Evolutionary conservation across 2,113 vertebrate genomes (phyloP), one percentile per base, ranked within the genome.

Genomic region (Chaenogobius annularis): DNA sequence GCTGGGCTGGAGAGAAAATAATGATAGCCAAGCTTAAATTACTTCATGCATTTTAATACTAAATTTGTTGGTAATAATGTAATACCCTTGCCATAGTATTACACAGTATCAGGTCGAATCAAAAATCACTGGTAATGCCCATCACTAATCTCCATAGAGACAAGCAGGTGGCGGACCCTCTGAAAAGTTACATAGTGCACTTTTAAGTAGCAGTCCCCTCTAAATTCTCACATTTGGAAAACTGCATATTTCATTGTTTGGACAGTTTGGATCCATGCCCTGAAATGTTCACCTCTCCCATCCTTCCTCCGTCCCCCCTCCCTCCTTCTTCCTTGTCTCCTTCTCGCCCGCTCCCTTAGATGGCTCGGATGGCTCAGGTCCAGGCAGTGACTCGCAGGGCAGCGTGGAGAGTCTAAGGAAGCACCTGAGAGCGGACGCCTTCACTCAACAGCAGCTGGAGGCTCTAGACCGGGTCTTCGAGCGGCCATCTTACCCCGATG

Each of bases 401-500:
- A 98, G 96, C 31, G 97, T 98, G 94, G 98, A 99, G 93, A 98
- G 96, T 95, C 96, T 99, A 94, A 94, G 97, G 92, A 99, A 99
- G 90, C 97, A 99, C 93, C 96, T 99, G 96, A 91, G 97, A 87
- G 97, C 96, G 22, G 97, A 99, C 86, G 94, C 98, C 78, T 99
- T 99, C 90, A 98, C 97, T 44, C 97, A 98, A 90, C 97, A 99
- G 91, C 97, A 99, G 90, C 91, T 99, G 82, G 97, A 99, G 89
- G 97, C 98, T 84, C 92, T 99, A 91, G 97, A 98, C 85, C 95
- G 97, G 1, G 96, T 98, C 87, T 99, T 99, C 62, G 97, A 99
- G 91, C 96, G 97, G 77, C 96, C 98, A 35, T 96, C 96, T 84
- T 98, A 98, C 80, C 95, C 97, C 0, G 97, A 98, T 89, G 96